Percentiles rank a stretch among this genome's conserved stretches.
phyloP scores from a whole-genome alignment of 92 coral and sea anemone genomes.

The Phenganax stokvisi region DNA sequence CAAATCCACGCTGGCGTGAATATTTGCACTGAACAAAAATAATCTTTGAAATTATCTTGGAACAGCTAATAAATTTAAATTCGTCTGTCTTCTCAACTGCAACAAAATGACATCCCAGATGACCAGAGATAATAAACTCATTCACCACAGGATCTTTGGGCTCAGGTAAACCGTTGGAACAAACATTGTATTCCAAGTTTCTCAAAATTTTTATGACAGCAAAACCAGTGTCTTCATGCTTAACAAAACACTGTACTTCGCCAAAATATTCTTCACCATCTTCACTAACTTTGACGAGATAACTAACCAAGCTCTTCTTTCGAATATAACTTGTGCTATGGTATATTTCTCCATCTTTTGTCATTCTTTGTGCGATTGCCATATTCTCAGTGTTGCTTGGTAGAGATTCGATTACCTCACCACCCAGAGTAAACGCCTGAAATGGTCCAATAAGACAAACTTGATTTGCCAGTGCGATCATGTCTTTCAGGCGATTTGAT shows the following conservation, averaged over 20 bases:
- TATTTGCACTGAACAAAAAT: slow-evolving; percentile 49
- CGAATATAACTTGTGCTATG: slow-evolving; percentile 51
- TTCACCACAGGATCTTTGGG: slow-evolving; percentile 50
- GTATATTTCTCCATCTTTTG: slow-evolving; percentile 44
- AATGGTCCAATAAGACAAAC: too few species aligned
- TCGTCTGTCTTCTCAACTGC: slow-evolving; percentile 49
- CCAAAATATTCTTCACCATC: slow-evolving; percentile 41
- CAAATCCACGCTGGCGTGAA: slow-evolving; percentile 55
- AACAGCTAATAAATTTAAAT: slow-evolving; percentile 44
- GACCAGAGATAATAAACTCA: slow-evolving; percentile 47
- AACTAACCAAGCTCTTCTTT: slow-evolving; percentile 53
- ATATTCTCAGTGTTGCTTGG: background rate
- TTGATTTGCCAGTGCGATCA: too few species aligned
- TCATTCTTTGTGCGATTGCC: slow-evolving; percentile 21
- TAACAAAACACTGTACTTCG: slow-evolving; percentile 52
- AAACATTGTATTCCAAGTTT: slow-evolving; percentile 43
- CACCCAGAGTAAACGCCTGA: too few species aligned
- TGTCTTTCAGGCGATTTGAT: too few species aligned
- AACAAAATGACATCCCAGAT: slow-evolving; percentile 47
- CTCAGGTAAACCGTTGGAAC: slow-evolving; percentile 40
- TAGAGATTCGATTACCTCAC: too few species aligned
- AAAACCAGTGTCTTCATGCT: slow-evolving; percentile 12
- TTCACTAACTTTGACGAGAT: slow-evolving; percentile 40
- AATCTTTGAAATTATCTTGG: slow-evolving; percentile 39
- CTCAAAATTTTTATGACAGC: too few species aligned